phyloP scores from a whole-genome alignment of 37 sponge, comb jelly and placozoan species.

The Crambe crambe region DNA sequence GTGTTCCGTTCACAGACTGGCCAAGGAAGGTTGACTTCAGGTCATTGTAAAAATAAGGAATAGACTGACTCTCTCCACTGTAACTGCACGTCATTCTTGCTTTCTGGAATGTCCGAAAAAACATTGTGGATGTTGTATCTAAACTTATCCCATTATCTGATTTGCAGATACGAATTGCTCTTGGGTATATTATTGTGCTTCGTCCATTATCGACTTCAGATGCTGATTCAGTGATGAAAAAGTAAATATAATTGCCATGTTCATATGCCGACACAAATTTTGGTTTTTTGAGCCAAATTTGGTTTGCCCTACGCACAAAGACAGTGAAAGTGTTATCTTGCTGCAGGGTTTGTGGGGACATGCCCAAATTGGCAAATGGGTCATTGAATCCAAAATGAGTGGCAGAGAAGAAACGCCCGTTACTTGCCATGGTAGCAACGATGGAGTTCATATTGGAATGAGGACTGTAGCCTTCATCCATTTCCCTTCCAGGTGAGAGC shows the following conservation, averaged over 20 bases:
- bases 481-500: background rate
- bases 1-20: background rate
- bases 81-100: constrained; percentile 46
- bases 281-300: constrained; percentile 36
- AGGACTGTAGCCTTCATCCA: constrained; percentile 53
- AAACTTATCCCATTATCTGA: constrained; percentile 23
- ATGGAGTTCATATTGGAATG: background rate
- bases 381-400: constrained; percentile 14
- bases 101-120: constrained; percentile 62
- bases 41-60: constrained; percentile 45
- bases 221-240: constrained; percentile 56
- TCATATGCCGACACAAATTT: constrained; percentile 56
- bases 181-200: constrained; percentile 14
- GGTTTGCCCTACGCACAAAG: constrained; percentile 2
- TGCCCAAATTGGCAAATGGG: constrained; percentile 23
- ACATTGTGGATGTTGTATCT: background rate
- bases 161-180: constrained; percentile 67
- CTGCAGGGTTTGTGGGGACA: constrained; percentile 32
- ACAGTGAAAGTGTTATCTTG: constrained; percentile 23
- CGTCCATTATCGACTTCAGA: constrained; percentile 28
- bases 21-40: constrained; percentile 41
- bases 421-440: constrained; percentile 23
- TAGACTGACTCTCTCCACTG: background rate
- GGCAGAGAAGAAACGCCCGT: constrained; percentile 46
- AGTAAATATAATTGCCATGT: constrained; percentile 36